Base-by-base conservation (phyloP, 2,797 vertebrate genomes). In the Scyliorhinus canicula region DNA sequence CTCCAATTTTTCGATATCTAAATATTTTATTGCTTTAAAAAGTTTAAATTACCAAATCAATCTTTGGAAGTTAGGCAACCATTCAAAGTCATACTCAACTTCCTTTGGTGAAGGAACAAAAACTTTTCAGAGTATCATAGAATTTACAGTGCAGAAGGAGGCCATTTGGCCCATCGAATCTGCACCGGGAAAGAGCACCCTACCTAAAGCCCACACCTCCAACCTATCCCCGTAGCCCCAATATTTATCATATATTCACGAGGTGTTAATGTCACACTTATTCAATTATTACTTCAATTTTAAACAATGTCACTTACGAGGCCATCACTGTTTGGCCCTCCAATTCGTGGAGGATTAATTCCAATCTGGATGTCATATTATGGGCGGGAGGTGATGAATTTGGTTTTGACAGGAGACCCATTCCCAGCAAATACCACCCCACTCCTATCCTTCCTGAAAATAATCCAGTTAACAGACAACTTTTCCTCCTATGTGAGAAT, bases 201-300 rank as follows among this genome's bases (percentile, higher is more conserved):
- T n/a, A n/a, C n/a, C n/a, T n/a, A n/a, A n/a, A n/a, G n/a, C n/a
- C n/a, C n/a, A n/a, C n/a, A n/a, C n/a, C n/a, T n/a, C n/a, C n/a
- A n/a, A n/a, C n/a, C n/a, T n/a, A n/a, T n/a, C n/a, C n/a, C n/a
- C n/a, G n/a, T n/a, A n/a, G n/a, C n/a, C n/a, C n/a, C n/a, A n/a
- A n/a, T 11, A 11, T 47, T 57, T 12, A 21, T 40, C 55, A 90
- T 60, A 57, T 90, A 90, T 63, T 60, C 7, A 16, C 16, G 57
- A 19, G 84, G 84, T 55, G 40, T n/a, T 63, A 90, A 90, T 9
- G 35, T 57, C 85, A 35, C 0, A 52, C 31, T 52, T 31, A 57
- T 90, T 90, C 79, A 90, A 90, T 90, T 35, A 21, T 52, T 85
- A 88, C 52, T 90, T 90, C 79, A 63, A 40, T 90, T 35, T 90